phyloP scores from a whole-genome alignment of 2,888 invertebrate species.

The Ecdyonurus torrentis region DNA sequence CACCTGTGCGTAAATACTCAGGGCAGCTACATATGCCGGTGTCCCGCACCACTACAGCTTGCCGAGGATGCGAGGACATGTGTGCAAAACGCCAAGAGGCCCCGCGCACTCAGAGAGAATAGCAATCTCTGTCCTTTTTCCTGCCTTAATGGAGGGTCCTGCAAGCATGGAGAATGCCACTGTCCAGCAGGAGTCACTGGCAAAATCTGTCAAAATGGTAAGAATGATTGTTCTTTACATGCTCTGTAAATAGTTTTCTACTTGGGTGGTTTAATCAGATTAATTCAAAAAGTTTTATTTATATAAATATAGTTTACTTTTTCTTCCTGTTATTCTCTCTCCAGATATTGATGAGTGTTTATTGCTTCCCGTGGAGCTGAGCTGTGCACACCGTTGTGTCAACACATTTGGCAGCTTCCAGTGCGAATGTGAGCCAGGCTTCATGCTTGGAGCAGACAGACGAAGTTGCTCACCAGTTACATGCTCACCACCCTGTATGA shows the following conservation, averaged over 20 bases:
- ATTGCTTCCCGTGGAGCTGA: not conserved
- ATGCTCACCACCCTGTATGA: constrained; percentile 4
- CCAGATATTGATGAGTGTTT: constrained; percentile 8
- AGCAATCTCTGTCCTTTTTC: not conserved
- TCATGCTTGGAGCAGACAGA: constrained; percentile 2
- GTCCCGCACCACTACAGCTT: constrained; percentile 4
- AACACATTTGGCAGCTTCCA: constrained; percentile 8
- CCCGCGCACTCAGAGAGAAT: not conserved
- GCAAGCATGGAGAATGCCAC: constrained; percentile 1
- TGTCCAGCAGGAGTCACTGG: constrained; percentile 6
- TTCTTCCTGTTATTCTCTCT: not conserved
- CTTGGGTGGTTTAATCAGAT: not conserved
- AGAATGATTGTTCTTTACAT: too few relatives aligned
- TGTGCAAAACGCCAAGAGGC: not conserved
- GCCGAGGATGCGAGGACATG: constrained; percentile 4
- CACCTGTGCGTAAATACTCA: constrained; percentile 6
- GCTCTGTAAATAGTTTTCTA: too few relatives aligned
- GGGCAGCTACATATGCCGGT: constrained; percentile 4
- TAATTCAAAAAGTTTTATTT: too few relatives aligned
- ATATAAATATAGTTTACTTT: too few relatives aligned
- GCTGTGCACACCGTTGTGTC: constrained; percentile 5
- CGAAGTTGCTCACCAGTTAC: not conserved
- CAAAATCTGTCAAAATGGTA: constrained; percentile 6
- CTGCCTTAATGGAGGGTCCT: constrained; percentile 7
- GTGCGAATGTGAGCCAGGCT: constrained; percentile 3